Percentiles rank a stretch among this genome's conserved stretches.
Conservation (phyloP, 2,113 vertebrate species). For the Hypomesus transpacificus region DNA sequence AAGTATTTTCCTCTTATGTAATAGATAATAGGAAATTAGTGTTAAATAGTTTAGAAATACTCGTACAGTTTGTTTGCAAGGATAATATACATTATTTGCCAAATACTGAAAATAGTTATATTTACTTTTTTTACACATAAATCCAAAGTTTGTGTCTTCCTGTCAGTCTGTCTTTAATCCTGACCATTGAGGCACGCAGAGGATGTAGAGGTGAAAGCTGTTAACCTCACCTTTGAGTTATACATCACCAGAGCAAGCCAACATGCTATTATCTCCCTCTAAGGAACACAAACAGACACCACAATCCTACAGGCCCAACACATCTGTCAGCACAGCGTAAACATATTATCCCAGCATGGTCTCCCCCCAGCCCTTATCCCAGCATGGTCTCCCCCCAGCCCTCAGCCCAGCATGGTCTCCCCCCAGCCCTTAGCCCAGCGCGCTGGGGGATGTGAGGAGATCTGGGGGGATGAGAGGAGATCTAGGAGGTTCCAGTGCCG, state of each 20-base stretch:
- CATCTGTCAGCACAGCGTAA: constrained; percentile 57
- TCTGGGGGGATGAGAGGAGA: constrained; percentile 9
- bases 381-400: constrained; percentile 32
- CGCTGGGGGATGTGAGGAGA: too few relatives aligned
- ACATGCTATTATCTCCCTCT: constrained; percentile 46
- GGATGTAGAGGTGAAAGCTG: constrained; percentile 63
- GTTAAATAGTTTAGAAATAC: too few relatives aligned
- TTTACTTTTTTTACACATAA: neutral
- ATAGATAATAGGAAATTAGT: too few relatives aligned
- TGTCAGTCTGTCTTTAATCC: constrained; percentile 27
- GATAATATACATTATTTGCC: neutral
- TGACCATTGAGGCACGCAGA: constrained; percentile 10
- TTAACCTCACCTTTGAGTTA: constrained; percentile 67
- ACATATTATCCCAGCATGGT: constrained; percentile 34
- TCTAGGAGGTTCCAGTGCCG: constrained; percentile 29
- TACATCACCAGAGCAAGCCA: constrained; percentile 44
- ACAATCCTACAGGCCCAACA: constrained; percentile 49
- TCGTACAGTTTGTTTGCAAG: too few relatives aligned
- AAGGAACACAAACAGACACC: constrained; percentile 46
- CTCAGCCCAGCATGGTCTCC: constrained; percentile 30
- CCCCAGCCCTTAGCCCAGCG: constrained; percentile 20
- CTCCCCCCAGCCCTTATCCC: constrained; percentile 27
- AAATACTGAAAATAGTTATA: neutral
- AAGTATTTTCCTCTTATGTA: too few relatives aligned
- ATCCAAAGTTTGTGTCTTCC: neutral